phyloP scores from a whole-genome alignment of 2,888 invertebrate species.

The Rhaphigaster nebulosa region DNA sequence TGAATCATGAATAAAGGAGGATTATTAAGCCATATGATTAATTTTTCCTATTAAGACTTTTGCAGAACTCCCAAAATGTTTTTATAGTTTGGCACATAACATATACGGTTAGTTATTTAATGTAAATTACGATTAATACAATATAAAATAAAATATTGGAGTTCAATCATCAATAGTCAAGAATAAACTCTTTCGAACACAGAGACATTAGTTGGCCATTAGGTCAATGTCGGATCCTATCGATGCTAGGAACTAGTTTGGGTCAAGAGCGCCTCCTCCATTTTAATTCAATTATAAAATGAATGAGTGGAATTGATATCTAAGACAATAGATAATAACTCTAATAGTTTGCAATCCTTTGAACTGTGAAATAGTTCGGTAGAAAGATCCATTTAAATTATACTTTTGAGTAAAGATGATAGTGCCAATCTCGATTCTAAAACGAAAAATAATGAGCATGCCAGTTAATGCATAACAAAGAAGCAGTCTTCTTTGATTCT shows the following conservation, averaged over 20 bases:
- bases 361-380: not conserved
- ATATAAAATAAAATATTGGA: too few relatives aligned
- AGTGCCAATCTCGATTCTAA: not conserved
- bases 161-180: not conserved
- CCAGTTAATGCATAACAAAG: not conserved
- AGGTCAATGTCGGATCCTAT: conserved; percentile 3
- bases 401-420: not conserved
- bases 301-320: not conserved
- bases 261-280: not conserved
- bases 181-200: not conserved
- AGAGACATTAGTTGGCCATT: not conserved
- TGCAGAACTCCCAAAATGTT: too few relatives aligned
- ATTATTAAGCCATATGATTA: too few relatives aligned
- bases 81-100: too few relatives aligned
- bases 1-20: too few relatives aligned
- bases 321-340: not conserved
- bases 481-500: not conserved
- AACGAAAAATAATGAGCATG: not conserved
- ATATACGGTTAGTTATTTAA: too few relatives aligned
- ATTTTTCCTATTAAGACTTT: too few relatives aligned
- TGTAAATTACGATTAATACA: too few relatives aligned
- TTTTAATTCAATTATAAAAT: not conserved
- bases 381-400: not conserved
- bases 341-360: not conserved
- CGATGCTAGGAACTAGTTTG: not conserved